These are phyloP conservation scores for Brachionus plicatilis DNA, from an alignment of 1,140 invertebrate species.

Conservation along the genomic window DNA sequence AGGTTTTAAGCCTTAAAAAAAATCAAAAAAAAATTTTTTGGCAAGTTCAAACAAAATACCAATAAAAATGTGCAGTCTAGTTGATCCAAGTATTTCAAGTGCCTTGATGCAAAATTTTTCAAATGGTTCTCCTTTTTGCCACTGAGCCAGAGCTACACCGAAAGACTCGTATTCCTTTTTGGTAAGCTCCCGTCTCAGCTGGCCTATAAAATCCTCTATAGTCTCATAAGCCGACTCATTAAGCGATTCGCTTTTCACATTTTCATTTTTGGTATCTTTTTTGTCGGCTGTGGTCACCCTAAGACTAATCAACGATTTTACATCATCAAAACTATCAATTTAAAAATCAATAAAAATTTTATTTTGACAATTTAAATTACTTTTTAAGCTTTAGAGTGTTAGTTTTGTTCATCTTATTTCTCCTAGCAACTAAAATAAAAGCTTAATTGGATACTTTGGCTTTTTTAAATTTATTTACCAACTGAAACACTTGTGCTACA, in stretches of 20 bases:
- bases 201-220: neutral
- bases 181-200: neutral
- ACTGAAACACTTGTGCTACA: conserved; percentile 31
- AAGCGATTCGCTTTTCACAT: neutral
- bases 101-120: conserved; percentile 29
- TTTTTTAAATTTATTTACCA: neutral
- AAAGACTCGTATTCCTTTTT: conserved; percentile 17
- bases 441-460: neutral
- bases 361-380: neutral
- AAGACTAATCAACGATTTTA: conserved; percentile 13
- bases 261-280: neutral
- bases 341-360: neutral
- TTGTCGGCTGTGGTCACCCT: neutral
- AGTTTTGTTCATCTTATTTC: conserved; percentile 4
- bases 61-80: neutral
- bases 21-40: neutral
- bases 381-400: neutral
- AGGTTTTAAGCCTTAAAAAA: neutral
- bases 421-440: neutral
- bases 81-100: neutral
- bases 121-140: conserved; percentile 18
- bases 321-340: conserved; percentile 15
- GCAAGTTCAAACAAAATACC: neutral
- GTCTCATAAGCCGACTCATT: conserved; percentile 19
- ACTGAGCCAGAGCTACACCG: neutral